A percentile compares a stretch with the other conserved stretches of the same genome.
Conservation (phyloP, 2,888 invertebrate genomes). For the Cheiracanthium punctorium region DNA sequence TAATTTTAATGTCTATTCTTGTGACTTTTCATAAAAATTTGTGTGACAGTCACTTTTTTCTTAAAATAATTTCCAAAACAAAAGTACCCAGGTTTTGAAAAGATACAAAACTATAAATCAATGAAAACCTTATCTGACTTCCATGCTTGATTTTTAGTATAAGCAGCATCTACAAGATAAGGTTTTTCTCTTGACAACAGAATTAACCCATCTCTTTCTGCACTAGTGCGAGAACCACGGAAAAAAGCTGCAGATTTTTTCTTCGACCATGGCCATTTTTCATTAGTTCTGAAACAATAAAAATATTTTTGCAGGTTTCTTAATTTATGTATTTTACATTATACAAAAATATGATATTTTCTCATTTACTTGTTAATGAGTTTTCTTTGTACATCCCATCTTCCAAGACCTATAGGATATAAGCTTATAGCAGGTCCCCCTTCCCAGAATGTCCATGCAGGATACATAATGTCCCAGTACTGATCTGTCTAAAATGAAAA, state of each 20-base stretch:
- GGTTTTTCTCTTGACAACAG: conserved; percentile 80
- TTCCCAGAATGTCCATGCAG: conserved; percentile 98
- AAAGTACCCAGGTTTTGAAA: not conserved
- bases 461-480: conserved; percentile 91
- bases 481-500: conserved; percentile 81
- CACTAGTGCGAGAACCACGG: conserved; percentile 93
- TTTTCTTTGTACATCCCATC: conserved; percentile 91
- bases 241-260: conserved; percentile 86
- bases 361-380: conserved; percentile 79
- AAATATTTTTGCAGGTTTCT: not conserved
- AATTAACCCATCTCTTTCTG: conserved; percentile 91
- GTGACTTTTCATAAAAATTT: too few relatives aligned
- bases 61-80: too few relatives aligned
- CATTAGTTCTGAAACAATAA: conserved; percentile 26
- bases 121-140: conserved; percentile 83
- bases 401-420: conserved; percentile 93
- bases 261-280: conserved; percentile 81
- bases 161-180: conserved; percentile 90
- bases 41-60: too few relatives aligned
- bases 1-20: too few relatives aligned
- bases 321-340: not conserved
- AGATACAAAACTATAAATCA: too few relatives aligned
- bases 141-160: conserved; percentile 99
- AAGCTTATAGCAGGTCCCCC: conserved; percentile 96
- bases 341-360: too few relatives aligned